Evolutionary conservation across 2,888 invertebrate genomes (phyloP), one percentile per base, ranked within the genome.

Genomic region (Drosophila nigricruria): DNA sequence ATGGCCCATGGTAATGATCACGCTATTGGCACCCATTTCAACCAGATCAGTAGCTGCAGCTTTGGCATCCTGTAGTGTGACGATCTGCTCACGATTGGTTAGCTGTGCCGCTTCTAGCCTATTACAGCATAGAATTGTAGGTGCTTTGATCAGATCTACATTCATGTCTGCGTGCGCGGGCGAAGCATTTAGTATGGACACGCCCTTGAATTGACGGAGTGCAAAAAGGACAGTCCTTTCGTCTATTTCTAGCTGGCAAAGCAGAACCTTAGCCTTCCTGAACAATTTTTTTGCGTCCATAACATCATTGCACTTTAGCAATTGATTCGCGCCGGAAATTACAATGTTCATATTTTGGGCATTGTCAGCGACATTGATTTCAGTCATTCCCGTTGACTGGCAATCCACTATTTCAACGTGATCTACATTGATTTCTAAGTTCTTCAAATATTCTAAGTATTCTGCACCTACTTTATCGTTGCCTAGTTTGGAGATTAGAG

Each of bases 261-360:
- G 94, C 38, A 99, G 92, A 58, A 93, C 92, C 59, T 94, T 94
- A 3, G 96, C 94, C 0, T 91, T 90, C 57, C 92, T 89, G 40
- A 97, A 95, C 2, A 94, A 54, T 5, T 92, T 81, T 36, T 93
- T 92, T n/a, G 96, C 95, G 25, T 93, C 91, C 14, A 94, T 91
- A 0, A 98, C 95, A 93, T 97, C 97, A 27, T 93, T 88, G 32
- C 92, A 90, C 60, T 93, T 94, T 20, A 99, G 93, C 67, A 93
- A 90, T 60, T 94, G 93, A 93, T 98, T 99, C 0, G 99, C 97
- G 34, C 98, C 98, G 47, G 96, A 94, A 0, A 98, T 96, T 75
- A 98, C 96, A 0, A 99, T 96, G 81, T 98, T 98, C 91, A 96
- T 96, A 92, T 98, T 99, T 91, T 98, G 96, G n/a, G 98, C 98